Conservation (phyloP, 2,113 vertebrate genomes). For the Platichthys stellatus region DNA sequence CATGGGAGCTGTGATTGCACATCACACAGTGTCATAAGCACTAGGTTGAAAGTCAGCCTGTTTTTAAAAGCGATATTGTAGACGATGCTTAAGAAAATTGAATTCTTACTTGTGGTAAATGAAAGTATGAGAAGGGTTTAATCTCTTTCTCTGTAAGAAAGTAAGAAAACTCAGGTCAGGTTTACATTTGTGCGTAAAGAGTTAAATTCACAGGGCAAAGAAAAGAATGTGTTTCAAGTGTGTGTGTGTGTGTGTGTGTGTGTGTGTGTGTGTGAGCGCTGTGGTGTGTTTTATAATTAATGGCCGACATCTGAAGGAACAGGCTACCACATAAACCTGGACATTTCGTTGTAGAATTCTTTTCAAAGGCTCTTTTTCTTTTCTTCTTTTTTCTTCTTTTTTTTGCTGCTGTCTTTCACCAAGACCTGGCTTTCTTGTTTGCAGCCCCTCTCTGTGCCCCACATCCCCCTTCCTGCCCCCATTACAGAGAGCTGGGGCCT, state of each 20-base stretch:
- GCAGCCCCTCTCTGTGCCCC: constrained; percentile 64
- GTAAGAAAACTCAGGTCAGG: background rate
- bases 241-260: background rate
- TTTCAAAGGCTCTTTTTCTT: constrained; percentile 36
- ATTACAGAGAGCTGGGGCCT: constrained; percentile 75
- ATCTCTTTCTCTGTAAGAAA: background rate
- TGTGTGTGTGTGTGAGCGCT: background rate
- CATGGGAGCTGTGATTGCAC: constrained; percentile 38
- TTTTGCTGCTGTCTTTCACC: constrained; percentile 50
- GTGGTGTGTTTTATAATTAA: constrained; percentile 48
- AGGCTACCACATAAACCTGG: constrained; percentile 42
- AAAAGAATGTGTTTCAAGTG: background rate
- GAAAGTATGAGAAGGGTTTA: background rate
- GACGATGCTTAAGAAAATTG: background rate
- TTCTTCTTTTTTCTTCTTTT: constrained; percentile 4
- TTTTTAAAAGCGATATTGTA: constrained; percentile 15
- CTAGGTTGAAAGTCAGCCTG: constrained; percentile 20
- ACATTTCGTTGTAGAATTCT: constrained; percentile 50
- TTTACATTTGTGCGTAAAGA: constrained; percentile 3
- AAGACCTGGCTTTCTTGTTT: constrained; percentile 63
- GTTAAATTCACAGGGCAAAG: constrained; percentile 3
- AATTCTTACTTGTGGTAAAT: constrained; percentile 3
- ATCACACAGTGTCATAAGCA: constrained; percentile 21
- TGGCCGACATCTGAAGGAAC: constrained; percentile 52
- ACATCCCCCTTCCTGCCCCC: constrained; percentile 64